Evolutionary conservation across 2,888 invertebrate species (phyloP).

Genomic region (Endotricha flammealis): DNA sequence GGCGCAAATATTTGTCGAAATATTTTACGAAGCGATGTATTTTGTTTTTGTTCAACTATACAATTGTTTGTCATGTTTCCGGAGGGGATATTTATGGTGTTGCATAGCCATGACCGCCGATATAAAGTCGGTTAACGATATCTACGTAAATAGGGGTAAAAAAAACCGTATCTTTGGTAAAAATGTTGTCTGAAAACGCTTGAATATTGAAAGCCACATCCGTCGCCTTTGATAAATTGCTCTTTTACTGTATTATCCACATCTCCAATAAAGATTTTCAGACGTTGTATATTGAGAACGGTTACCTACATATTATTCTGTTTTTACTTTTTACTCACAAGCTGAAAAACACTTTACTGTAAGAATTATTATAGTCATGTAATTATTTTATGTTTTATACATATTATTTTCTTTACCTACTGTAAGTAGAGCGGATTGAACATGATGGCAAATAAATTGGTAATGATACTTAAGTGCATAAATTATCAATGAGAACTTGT

Average conservation of each 20-base stretch:
- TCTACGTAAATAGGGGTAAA: slow-evolving; percentile 48
- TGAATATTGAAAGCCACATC: slow-evolving; percentile 21
- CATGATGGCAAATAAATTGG: too few relatives aligned
- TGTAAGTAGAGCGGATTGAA: too few relatives aligned
- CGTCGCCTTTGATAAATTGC: slow-evolving; percentile 9
- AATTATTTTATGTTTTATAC: too few relatives aligned
- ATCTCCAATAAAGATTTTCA: slow-evolving; percentile 3
- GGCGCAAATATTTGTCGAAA: slow-evolving; percentile 19
- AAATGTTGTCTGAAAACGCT: slow-evolving; percentile 17
- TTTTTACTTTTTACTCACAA: too few relatives aligned
- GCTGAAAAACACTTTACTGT: too few relatives aligned
- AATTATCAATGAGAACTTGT: too few relatives aligned
- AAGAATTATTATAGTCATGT: too few relatives aligned
- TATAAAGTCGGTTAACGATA: slow-evolving; percentile 47
- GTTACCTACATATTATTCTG: background rate
- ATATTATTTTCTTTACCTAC: too few relatives aligned
- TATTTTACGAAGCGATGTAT: slow-evolving; percentile 36
- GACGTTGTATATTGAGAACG: background rate
- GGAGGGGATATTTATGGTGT: slow-evolving; percentile 48
- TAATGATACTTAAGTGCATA: too few relatives aligned
- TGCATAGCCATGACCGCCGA: slow-evolving; percentile 39
- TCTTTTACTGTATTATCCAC: slow-evolving; percentile 7
- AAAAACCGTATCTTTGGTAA: slow-evolving; percentile 26
- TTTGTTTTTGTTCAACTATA: slow-evolving; percentile 49
- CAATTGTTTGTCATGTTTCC: slow-evolving; percentile 62